These are phyloP conservation scores for Drosophila bocqueti DNA, from an alignment of 1,140 invertebrate species.

Conservation along the genomic window DNA sequence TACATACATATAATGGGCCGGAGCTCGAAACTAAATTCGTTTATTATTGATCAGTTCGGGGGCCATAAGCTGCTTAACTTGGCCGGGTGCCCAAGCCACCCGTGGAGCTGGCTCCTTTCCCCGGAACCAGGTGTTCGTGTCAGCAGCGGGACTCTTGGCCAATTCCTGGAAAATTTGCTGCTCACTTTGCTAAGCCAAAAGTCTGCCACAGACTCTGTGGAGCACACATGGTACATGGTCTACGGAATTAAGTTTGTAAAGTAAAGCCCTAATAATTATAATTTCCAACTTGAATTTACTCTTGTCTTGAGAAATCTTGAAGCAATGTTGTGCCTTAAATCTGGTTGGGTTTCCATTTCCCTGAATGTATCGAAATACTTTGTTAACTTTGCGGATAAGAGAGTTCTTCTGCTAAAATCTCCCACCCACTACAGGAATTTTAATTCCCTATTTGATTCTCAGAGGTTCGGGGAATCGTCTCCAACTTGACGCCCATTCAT, in stretches of 20 bases:
- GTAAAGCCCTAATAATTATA: not conserved
- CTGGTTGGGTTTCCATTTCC: no score
- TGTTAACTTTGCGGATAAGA: not conserved
- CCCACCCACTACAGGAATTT: not conserved
- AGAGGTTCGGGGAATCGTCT: not conserved
- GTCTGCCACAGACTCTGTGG: not conserved
- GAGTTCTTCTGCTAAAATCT: not conserved
- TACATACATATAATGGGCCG: constrained; percentile 15
- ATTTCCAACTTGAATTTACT: not conserved
- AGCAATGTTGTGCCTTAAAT: no score
- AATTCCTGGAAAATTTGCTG: constrained; percentile 25
- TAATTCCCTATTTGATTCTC: not conserved
- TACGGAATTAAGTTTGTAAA: constrained; percentile 6
- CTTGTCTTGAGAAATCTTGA: no score
- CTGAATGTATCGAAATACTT: constrained; percentile 2
- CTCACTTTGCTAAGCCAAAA: constrained; percentile 37
- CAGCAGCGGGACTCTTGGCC: constrained; percentile 22
- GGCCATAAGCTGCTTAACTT: constrained; percentile 51
- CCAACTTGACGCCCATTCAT: not conserved
- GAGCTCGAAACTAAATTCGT: constrained; percentile 31
- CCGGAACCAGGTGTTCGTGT: constrained; percentile 29
- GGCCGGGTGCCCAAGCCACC: constrained; percentile 7
- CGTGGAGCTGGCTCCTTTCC: not conserved
- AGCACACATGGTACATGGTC: constrained; percentile 11
- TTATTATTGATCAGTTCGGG: constrained; percentile 52